Percentiles rank a stretch among this genome's conserved stretches.
phyloP scores from a whole-genome alignment of 2,888 invertebrate genomes.

The Asteroscopus sphinx region DNA sequence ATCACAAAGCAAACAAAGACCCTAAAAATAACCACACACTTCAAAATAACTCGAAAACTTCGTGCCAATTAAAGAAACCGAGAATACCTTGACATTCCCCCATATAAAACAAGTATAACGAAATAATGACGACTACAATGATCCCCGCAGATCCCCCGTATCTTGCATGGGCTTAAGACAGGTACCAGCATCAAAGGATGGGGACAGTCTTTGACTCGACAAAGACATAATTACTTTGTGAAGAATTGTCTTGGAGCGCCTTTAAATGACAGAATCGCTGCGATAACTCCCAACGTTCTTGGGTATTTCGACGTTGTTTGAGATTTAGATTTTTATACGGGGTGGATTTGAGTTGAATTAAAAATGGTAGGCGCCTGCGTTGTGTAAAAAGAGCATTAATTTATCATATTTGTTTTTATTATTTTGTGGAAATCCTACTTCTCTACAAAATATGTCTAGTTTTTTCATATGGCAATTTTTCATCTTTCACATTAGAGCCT shows the following conservation, averaged over 20 bases:
- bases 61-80: constrained; percentile 19
- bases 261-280: constrained; percentile 39
- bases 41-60: constrained; percentile 5
- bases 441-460: no score
- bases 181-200: constrained; percentile 44
- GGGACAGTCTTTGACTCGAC: constrained; percentile 51
- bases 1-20: background rate
- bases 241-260: constrained; percentile 49
- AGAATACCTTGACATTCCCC: constrained; percentile 9
- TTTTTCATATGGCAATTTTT: no score
- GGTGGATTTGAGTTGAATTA: background rate
- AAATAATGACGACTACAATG: constrained; percentile 41
- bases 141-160: constrained; percentile 30
- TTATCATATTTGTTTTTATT: no score
- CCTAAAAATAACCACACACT: background rate
- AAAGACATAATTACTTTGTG: constrained; percentile 58
- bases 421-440: no score
- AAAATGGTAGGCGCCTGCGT: background rate
- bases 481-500: no score
- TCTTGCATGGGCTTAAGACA: constrained; percentile 41
- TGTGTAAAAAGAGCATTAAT: no score
- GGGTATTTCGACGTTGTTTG: constrained; percentile 8
- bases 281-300: constrained; percentile 33
- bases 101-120: constrained; percentile 21
- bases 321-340: constrained; percentile 5